Conservation (phyloP, 2,888 invertebrate genomes). For the Diaperis boleti region DNA sequence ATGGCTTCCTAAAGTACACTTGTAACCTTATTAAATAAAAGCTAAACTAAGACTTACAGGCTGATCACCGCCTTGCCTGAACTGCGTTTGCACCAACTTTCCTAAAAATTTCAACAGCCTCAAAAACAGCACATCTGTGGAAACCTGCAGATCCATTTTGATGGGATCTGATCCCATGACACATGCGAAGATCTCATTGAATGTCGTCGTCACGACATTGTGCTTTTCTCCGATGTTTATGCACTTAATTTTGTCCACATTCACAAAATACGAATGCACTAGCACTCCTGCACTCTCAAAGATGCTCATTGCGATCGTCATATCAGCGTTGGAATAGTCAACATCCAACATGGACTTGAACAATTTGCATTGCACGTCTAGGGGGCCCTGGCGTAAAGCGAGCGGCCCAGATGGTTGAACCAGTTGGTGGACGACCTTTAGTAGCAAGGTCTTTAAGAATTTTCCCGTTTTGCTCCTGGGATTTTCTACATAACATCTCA, state of each 20-base stretch:
- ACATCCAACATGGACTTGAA: slow-evolving; percentile 75
- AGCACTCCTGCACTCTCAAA: slow-evolving; percentile 77
- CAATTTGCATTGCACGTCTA: slow-evolving; percentile 82
- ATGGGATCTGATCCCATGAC: slow-evolving; percentile 74
- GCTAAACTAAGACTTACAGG: too few relatives aligned
- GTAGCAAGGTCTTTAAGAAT: slow-evolving; percentile 73
- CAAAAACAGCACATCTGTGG: slow-evolving; percentile 79
- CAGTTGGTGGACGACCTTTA: slow-evolving; percentile 79
- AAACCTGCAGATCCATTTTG: slow-evolving; percentile 75
- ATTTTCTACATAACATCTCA: slow-evolving; percentile 74
- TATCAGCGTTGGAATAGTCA: slow-evolving; percentile 77
- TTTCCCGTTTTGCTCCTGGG: slow-evolving; percentile 69
- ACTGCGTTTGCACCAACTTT: slow-evolving; percentile 74
- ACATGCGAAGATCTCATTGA: slow-evolving; percentile 83
- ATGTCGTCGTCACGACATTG: slow-evolving; percentile 70
- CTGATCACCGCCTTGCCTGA: slow-evolving; percentile 67
- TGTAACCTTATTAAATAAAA: too few relatives aligned
- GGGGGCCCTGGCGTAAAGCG: slow-evolving; percentile 74
- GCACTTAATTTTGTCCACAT: slow-evolving; percentile 70
- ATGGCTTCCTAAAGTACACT: slow-evolving; percentile 63
- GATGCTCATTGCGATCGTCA: slow-evolving; percentile 79
- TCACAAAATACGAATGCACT: slow-evolving; percentile 69
- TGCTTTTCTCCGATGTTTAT: slow-evolving; percentile 69
- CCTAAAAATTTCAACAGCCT: slow-evolving; percentile 76
- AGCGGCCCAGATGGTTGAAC: slow-evolving; percentile 76